phyloP scores from a whole-genome alignment of 2,797 vertebrate genomes.

The Falco cherrug region DNA sequence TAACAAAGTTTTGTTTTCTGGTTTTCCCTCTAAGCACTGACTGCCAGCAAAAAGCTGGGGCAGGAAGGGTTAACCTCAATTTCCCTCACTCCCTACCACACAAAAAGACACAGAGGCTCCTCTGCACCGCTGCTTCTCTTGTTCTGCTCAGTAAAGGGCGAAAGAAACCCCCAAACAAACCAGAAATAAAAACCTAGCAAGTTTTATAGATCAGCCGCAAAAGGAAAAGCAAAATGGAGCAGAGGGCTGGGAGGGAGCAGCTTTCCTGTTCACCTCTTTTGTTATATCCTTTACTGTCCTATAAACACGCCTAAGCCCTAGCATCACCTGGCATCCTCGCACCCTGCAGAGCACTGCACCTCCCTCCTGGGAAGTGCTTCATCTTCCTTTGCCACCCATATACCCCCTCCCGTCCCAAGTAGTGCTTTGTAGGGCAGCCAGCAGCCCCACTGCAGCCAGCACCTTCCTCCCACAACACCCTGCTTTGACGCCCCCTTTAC shows the following conservation, averaged over 20 bases:
- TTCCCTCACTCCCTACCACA: not conserved
- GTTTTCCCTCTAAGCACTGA: not conserved
- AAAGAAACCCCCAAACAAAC: not conserved
- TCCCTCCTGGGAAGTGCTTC: not conserved
- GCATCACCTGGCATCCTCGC: not conserved
- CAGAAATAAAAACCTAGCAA: constrained; percentile 9
- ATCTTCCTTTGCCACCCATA: not conserved
- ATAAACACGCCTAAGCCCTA: not conserved
- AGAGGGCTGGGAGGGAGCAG: not conserved
- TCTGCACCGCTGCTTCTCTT: not conserved
- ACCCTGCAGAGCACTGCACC: not conserved
- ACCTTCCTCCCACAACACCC: not conserved
- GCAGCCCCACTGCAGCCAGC: not conserved
- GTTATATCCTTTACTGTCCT: not conserved
- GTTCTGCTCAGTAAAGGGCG: not conserved
- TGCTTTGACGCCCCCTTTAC: not conserved
- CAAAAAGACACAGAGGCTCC: constrained; percentile 27
- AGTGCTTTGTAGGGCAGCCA: not conserved
- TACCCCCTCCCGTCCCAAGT: not conserved
- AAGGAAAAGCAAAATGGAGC: not conserved
- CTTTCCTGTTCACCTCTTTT: not conserved
- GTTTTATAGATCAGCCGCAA: constrained; percentile 35
- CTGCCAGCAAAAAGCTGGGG: not conserved
- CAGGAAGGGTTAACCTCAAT: constrained; percentile 14
- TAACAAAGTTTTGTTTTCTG: not conserved